Evolutionary conservation across 2,888 invertebrate species (phyloP).

Genomic region (Platerodrilus igneus): DNA sequence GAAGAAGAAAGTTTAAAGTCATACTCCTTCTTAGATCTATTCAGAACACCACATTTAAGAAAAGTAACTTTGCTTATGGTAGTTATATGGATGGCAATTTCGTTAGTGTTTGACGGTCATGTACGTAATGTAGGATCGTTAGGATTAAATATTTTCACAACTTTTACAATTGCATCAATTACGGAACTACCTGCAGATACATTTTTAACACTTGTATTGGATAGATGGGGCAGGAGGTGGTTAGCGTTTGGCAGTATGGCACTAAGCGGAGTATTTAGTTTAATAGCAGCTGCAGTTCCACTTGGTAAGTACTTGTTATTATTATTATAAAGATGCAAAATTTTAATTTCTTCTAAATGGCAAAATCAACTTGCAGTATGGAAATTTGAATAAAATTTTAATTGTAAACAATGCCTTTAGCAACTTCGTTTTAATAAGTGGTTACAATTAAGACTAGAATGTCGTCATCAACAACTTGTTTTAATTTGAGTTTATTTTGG

Average conservation of each 20-base stretch:
- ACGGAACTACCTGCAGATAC: slow-evolving; percentile 84
- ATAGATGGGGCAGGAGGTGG: slow-evolving; percentile 81
- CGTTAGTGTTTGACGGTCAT: slow-evolving; percentile 82
- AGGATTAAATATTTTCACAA: slow-evolving; percentile 76
- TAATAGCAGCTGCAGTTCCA: slow-evolving; percentile 71
- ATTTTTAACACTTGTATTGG: slow-evolving; percentile 69
- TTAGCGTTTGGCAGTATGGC: slow-evolving; percentile 79
- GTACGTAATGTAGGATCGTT: slow-evolving; percentile 82
- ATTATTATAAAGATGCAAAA: too few relatives aligned
- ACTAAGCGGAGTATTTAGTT: slow-evolving; percentile 73
- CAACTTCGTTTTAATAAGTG: too few relatives aligned
- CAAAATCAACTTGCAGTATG: too few relatives aligned
- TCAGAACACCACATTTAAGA: slow-evolving; percentile 71
- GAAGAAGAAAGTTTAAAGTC: slow-evolving; percentile 65
- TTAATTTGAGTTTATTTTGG: too few relatives aligned
- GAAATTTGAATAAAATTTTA: too few relatives aligned
- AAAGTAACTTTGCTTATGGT: slow-evolving; percentile 73
- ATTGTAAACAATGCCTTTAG: too few relatives aligned
- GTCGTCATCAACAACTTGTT: too few relatives aligned
- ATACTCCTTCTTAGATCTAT: slow-evolving; percentile 77
- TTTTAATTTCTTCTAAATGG: too few relatives aligned
- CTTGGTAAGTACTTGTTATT: slow-evolving; percentile 60
- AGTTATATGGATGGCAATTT: slow-evolving; percentile 86
- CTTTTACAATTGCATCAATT: slow-evolving; percentile 78
- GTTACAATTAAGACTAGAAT: too few relatives aligned